Percentiles rank a stretch among this genome's conserved stretches.
Conservation (phyloP, 2,888 invertebrate genomes). For the Stenurella melanura region DNA sequence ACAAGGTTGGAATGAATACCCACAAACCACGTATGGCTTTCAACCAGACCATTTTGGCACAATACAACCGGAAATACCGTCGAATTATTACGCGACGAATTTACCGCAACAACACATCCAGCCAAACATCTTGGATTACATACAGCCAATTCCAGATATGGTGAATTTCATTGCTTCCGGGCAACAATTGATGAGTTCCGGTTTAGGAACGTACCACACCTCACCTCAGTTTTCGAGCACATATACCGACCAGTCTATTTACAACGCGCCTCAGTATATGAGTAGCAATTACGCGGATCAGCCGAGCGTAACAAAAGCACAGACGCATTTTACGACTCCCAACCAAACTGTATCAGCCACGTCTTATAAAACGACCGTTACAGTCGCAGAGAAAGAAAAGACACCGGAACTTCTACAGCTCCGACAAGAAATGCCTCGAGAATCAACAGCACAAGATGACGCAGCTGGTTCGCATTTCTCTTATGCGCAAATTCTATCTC, state of each 20-base stretch:
- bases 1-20: constrained; percentile 62
- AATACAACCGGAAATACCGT: constrained; percentile 42
- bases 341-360: not conserved
- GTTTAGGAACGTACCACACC: constrained; percentile 73
- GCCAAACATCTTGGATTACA: constrained; percentile 72
- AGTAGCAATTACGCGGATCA: constrained; percentile 22
- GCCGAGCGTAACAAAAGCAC: not conserved
- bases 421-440: constrained; percentile 39
- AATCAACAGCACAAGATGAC: constrained; percentile 47
- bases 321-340: not conserved
- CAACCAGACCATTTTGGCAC: constrained; percentile 45
- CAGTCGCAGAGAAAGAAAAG: constrained; percentile 9
- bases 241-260: constrained; percentile 37
- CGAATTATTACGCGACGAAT: constrained; percentile 53
- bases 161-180: constrained; percentile 75
- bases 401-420: constrained; percentile 19
- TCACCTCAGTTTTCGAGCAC: constrained; percentile 48
- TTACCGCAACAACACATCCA: constrained; percentile 49
- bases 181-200: constrained; percentile 73
- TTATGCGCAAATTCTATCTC: constrained; percentile 83
- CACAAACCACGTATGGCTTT: constrained; percentile 57
- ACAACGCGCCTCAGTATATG: constrained; percentile 33
- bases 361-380: not conserved
- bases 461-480: constrained; percentile 74
- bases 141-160: constrained; percentile 74